Evolutionary conservation across 2,888 invertebrate genomes (phyloP), one percentile per base, ranked within the genome.

Genomic region (Epinotia bilunana): DNA sequence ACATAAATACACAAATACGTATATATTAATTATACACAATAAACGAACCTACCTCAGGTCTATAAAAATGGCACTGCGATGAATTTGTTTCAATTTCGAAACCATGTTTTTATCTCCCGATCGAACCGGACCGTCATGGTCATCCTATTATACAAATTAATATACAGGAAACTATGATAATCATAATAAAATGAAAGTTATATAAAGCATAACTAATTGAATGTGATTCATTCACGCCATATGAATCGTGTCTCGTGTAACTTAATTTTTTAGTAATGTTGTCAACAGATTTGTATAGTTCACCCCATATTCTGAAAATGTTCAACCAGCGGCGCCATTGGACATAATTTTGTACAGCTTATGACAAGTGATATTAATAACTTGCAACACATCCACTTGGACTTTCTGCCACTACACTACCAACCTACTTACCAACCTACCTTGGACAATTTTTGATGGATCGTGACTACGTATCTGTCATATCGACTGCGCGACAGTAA

Each of bases 141-240:
- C 58, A 70, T 63, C 49, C 71, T 75, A 55, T 72, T 72, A 72
- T 72, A 28, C 28, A 74, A 67, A 67, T 62, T 67, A 67, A 67
- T 55, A 57, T 79, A 83, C 86, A 86, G 87, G 88, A 87, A 80
- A 85, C 84, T 83, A 86, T 85, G 85, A 81, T 83, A 85, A 79
- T 61, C 80, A 60, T 55, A 77, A 78, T 80, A 84, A 82, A 86
- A 81, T 74, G 83, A 84, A 82, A 84, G 80, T 78, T 57, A 73
- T 55, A 67, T 77, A 76, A 74, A 64, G 73, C 33, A 20, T 61
- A 53, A 62, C 67, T 39, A 43, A 55, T 43, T 61, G 53, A 62
- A 46, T 63, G 55, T 74, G 62, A 62, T 67, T 4, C 20, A 43
- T 68, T 62, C 5, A 39, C 43, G 39, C 55, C 55, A 43, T 20